Conservation (phyloP, 1,140 invertebrate species). For the Spodoptera frugiperda region DNA sequence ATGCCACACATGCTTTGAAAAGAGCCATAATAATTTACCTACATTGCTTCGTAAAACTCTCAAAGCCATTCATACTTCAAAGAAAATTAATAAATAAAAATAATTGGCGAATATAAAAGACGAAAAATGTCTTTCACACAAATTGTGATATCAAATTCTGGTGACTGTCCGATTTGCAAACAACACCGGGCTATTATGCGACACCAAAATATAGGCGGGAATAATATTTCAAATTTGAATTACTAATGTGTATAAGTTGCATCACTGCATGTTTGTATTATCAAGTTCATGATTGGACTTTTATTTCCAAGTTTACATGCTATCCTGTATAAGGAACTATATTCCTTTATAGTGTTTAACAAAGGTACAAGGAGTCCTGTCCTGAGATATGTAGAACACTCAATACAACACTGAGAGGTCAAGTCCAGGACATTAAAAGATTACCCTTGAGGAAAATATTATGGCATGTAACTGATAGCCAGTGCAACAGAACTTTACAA, state of each 20-base stretch:
- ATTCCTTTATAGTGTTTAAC: no score
- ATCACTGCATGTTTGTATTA: slow-evolving; percentile 28
- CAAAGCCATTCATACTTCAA: slow-evolving; percentile 18
- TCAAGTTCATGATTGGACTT: not conserved
- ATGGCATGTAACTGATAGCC: no score
- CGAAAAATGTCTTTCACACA: slow-evolving; percentile 13
- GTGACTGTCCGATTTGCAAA: slow-evolving; percentile 25
- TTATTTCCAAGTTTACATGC: not conserved
- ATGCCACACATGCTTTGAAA: not conserved
- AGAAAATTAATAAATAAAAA: slow-evolving; percentile 23
- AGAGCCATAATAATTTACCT: not conserved
- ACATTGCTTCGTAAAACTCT: slow-evolving; percentile 18
- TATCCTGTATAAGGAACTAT: not conserved
- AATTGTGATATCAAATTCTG: slow-evolving; percentile 20
- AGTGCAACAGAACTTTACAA: slow-evolving; percentile 8
- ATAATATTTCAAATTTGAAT: slow-evolving; percentile 25
- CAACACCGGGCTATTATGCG: slow-evolving; percentile 16
- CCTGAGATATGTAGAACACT: no score
- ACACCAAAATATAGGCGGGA: slow-evolving; percentile 46
- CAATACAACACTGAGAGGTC: no score
- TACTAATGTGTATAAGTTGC: slow-evolving; percentile 9
- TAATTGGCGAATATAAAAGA: slow-evolving; percentile 13
- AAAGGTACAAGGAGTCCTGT: no score
- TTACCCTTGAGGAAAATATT: no score
- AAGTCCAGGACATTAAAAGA: no score